These are phyloP conservation scores for Cacatua alba DNA, from an alignment of 2,113 vertebrate genomes.

Conservation along the genomic window DNA sequence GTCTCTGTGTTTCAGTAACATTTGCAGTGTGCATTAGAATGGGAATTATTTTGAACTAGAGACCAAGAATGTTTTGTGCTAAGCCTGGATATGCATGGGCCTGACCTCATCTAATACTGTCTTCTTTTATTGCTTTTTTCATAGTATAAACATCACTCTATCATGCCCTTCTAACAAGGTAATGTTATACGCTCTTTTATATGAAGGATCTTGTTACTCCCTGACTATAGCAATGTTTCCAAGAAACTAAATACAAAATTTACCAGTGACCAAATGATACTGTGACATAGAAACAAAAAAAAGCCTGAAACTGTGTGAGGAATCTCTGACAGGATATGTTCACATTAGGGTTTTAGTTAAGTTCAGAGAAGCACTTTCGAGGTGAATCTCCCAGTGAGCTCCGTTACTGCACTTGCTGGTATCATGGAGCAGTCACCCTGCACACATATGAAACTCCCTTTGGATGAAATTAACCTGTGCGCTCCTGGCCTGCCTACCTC, in stretches of 20 bases:
- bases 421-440: fast-evolving
- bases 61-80: neutral
- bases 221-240: neutral
- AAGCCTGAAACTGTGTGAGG: neutral
- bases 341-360: neutral
- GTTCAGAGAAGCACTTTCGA: neutral
- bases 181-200: neutral
- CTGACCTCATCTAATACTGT: neutral
- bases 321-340: neutral
- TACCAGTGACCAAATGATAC: neutral
- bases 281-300: neutral
- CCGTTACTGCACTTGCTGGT: neutral
- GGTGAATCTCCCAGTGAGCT: neutral
- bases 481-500: neutral
- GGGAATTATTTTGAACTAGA: neutral
- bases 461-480: neutral
- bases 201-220: neutral
- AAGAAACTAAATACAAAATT: neutral
- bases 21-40: neutral
- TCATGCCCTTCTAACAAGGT: neutral
- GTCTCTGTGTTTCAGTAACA: neutral
- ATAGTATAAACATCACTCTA: neutral
- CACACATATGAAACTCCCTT: neutral
- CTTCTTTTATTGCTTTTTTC: neutral
- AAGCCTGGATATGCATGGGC: neutral